Percentiles rank a stretch among this genome's conserved stretches.
phyloP scores from a whole-genome alignment of 2,113 vertebrate species.

The Vombatus ursinus region DNA sequence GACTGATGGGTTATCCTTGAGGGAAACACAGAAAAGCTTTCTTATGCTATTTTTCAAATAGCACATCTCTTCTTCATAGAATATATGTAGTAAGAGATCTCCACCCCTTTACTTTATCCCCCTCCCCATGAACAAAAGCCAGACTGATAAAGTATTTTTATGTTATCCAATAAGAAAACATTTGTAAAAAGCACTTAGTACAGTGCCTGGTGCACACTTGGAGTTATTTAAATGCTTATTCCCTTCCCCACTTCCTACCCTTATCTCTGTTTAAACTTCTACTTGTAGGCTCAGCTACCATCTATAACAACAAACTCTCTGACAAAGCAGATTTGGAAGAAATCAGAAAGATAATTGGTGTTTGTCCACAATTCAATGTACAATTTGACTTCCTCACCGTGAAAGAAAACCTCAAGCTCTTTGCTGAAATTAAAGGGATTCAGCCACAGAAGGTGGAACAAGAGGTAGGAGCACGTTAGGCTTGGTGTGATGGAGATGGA shows the following conservation, averaged over 20 bases:
- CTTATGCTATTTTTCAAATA: too few species aligned
- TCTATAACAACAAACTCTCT: conserved; percentile 85
- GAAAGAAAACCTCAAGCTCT: conserved; percentile 92
- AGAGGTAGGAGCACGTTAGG: conserved; percentile 79
- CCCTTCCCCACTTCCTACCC: background rate
- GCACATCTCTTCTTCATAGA: too few species aligned
- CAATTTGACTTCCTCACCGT: conserved; percentile 93
- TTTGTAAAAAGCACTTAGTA: background rate
- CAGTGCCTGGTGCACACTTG: too few species aligned
- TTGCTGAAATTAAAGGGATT: conserved; percentile 94
- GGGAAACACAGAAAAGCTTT: too few species aligned
- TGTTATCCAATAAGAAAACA: background rate
- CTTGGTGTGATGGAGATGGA: background rate
- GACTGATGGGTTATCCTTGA: background rate
- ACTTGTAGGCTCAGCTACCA: conserved; percentile 84
- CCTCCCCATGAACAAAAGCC: background rate
- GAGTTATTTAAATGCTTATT: background rate
- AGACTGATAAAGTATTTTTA: background rate
- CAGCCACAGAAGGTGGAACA: conserved; percentile 80
- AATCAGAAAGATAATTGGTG: conserved; percentile 87
- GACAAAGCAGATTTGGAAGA: conserved; percentile 84
- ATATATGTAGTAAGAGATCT: too few species aligned
- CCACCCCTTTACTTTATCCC: too few species aligned
- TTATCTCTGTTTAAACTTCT: background rate
- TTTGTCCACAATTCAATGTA: conserved; percentile 94